Conservation (phyloP, 2,797 vertebrate genomes). For the Danio tinwini region DNA sequence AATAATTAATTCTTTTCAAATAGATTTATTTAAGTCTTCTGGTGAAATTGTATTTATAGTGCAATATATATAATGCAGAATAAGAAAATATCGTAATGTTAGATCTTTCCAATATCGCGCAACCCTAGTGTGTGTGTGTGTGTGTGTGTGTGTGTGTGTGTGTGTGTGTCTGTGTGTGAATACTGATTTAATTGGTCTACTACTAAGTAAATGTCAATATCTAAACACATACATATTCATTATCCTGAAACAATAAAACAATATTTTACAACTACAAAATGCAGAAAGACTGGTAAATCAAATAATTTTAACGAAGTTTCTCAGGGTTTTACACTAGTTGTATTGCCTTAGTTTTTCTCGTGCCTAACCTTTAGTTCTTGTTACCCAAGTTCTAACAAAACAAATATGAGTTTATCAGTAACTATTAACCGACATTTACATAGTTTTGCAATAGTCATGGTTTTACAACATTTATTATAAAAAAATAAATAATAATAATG, state of each 20-base stretch:
- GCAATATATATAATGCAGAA: too few species aligned
- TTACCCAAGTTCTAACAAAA: background rate
- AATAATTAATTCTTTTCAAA: too few species aligned
- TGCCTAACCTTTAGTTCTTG: background rate
- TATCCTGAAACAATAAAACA: background rate
- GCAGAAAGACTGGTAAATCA: background rate
- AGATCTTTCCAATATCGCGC: too few species aligned
- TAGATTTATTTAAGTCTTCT: too few species aligned
- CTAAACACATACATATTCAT: background rate
- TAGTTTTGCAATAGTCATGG: background rate
- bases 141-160: too few species aligned
- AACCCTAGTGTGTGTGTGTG: too few species aligned
- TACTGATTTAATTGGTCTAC: too few species aligned
- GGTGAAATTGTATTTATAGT: too few species aligned
- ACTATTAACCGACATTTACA: background rate
- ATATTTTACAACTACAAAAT: background rate
- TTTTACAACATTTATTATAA: too few species aligned
- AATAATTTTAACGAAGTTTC: background rate
- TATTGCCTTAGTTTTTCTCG: background rate
- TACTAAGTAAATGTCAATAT: background rate
- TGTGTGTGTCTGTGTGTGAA: too few species aligned
- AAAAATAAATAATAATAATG: too few species aligned
- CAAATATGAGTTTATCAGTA: background rate
- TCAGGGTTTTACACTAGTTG: background rate
- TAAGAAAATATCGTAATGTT: too few species aligned